These are phyloP conservation scores for Lepas anatifera DNA, from an alignment of 2,888 invertebrate genomes.

Conservation along the genomic window DNA sequence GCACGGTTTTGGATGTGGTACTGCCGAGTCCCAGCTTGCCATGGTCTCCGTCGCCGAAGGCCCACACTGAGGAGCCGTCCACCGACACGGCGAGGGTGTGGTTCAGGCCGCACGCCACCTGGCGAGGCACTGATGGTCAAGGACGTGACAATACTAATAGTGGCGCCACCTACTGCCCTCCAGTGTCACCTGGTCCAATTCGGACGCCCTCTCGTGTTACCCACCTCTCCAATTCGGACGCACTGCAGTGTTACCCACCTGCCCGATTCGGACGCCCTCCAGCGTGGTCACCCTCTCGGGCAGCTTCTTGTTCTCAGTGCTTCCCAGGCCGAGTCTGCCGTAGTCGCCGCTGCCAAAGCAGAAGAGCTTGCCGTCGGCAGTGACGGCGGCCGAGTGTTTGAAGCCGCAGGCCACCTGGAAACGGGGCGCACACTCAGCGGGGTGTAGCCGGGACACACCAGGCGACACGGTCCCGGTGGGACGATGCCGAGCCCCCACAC, in stretches of 20 bases:
- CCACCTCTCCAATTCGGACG: too few relatives aligned
- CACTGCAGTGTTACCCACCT: too few relatives aligned
- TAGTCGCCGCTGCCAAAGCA: slow-evolving; percentile 54
- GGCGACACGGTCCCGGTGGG: too few relatives aligned
- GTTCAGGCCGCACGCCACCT: slow-evolving; percentile 48
- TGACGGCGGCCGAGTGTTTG: slow-evolving; percentile 40
- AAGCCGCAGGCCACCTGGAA: slow-evolving; percentile 24
- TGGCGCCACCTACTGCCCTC: too few relatives aligned
- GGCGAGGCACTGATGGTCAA: slow-evolving; percentile 14
- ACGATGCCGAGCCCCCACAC: too few relatives aligned
- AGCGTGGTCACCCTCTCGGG: slow-evolving; percentile 45
- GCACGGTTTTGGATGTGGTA: slow-evolving; percentile 29
- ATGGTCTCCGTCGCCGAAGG: slow-evolving; percentile 52
- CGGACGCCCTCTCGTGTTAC: too few relatives aligned
- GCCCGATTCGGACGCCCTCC: slow-evolving; percentile 40
- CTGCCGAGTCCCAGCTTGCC: slow-evolving; percentile 42
- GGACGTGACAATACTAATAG: too few relatives aligned
- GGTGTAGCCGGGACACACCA: background rate
- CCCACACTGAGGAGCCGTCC: slow-evolving; percentile 47
- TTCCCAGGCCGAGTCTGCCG: slow-evolving; percentile 40
- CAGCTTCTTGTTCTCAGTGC: slow-evolving; percentile 45
- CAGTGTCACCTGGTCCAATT: too few relatives aligned
- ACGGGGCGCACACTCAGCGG: slow-evolving; percentile 3
- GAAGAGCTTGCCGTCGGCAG: slow-evolving; percentile 48
- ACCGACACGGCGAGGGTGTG: slow-evolving; percentile 48